Evolutionary conservation across 2,797 vertebrate genomes (phyloP), one percentile per base, ranked within the genome.

Genomic region (Parauchenoglanis ngamensis): DNA sequence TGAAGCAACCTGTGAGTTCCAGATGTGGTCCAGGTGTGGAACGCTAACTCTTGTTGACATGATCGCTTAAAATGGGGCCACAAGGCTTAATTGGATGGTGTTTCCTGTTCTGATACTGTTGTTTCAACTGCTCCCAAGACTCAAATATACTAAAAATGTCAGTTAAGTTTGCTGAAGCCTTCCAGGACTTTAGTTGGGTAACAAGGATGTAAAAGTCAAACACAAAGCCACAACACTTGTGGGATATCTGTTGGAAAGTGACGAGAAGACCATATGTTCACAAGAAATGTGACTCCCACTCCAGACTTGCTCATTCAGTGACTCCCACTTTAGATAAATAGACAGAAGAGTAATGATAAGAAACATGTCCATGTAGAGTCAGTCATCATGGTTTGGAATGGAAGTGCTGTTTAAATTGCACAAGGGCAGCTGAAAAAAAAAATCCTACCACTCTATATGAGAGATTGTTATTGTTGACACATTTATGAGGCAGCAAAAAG

Each of bases 11-110:
- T 54, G 19, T 65, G 79, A 19, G 59, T 46, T 83, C n/a, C 81
- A 83, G 46, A 83, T 83, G 81, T 83, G 49, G 46, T 70, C 44
- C 65, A 83, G 28, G 65, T 68, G 65, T 83, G 49, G 49, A 83
- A 68, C 15, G 19, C 44, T 54, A 83, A 70, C 0, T 2, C 19
- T 68, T 31, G 44, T 54, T 70, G 15, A 67, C 15, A 49, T 28
- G 6, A 81, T 82, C 61, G 6, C 4, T 67, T 83, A 31, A 83
- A 80, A 67, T 40, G 6, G 44, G 49, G 44, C 80, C 15, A 7
- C 40, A 17, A 65, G 35, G 57, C 23, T 63, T 46, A 82, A 82
- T 19, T 65, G 7, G 13, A n/a, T 63, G 40, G 59, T 63, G 40
- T 63, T 82, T 65, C 54, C 44, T 65, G 59, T 82, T 65, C 59